Percentiles rank a stretch among this genome's conserved stretches.
Conservation (phyloP, 2,113 vertebrate species). For the Probosciger aterrimus region DNA sequence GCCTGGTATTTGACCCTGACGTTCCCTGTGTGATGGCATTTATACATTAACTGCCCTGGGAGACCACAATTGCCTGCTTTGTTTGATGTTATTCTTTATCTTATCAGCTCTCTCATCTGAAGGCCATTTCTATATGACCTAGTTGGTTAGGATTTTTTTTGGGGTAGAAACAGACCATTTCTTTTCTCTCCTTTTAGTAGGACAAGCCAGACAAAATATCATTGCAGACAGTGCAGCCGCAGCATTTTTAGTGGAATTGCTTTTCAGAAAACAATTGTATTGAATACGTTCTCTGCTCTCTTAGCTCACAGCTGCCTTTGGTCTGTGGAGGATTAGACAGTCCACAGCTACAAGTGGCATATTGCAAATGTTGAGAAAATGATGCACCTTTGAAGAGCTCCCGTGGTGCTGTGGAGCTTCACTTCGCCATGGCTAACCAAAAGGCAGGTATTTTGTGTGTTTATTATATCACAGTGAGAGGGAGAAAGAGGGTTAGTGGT, state of each 20-base stretch:
- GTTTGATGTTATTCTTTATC: conserved; percentile 9
- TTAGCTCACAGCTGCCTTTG: not conserved
- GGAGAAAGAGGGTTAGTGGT: not conserved
- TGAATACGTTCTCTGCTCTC: not conserved
- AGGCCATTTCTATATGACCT: not conserved
- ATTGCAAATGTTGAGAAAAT: not conserved
- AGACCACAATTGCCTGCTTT: not conserved
- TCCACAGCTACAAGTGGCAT: not conserved
- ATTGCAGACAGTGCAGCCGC: not conserved
- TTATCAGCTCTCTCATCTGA: not conserved
- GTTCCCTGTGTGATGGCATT: not conserved
- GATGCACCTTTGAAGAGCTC: not conserved
- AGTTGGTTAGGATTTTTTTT: not conserved
- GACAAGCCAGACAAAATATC: not conserved
- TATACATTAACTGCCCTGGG: not conserved
- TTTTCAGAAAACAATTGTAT: not conserved
- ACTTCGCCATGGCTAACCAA: not conserved
- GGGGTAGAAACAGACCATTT: not conserved
- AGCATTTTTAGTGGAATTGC: not conserved
- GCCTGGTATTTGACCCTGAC: not conserved
- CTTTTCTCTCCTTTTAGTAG: not conserved
- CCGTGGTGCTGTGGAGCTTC: not conserved
- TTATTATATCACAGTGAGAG: not conserved
- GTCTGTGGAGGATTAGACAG: not conserved
- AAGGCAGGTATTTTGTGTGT: not conserved